phyloP scores from a whole-genome alignment of 37 sponge, comb jelly and placozoan genomes.

The Geodia barretti region DNA sequence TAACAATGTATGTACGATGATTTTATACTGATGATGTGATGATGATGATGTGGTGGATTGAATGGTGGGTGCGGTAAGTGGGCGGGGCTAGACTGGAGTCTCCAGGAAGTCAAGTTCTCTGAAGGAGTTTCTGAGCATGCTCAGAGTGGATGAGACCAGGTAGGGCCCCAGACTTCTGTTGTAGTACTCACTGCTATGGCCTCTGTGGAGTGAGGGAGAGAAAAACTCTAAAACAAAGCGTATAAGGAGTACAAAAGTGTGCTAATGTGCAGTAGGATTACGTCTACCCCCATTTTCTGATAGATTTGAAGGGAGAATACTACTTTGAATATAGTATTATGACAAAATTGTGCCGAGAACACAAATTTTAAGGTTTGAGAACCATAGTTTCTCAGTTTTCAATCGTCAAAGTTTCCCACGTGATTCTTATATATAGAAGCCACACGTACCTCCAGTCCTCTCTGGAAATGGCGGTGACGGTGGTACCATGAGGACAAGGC shows the following conservation, averaged over 20 bases:
- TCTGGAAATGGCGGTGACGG: conserved; percentile 53
- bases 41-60: not conserved
- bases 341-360: no score
- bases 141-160: conserved; percentile 18
- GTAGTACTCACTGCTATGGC: conserved; percentile 69
- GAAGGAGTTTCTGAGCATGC: conserved; percentile 40
- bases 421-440: not conserved
- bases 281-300: not conserved
- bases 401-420: no score
- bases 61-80: not conserved
- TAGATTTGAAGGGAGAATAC: no score
- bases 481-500: conserved; percentile 30
- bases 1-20: not conserved
- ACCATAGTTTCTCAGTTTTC: no score
- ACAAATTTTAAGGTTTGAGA: no score
- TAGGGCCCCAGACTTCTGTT: conserved; percentile 66
- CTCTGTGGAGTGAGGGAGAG: no score
- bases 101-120: conserved; percentile 52
- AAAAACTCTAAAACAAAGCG: no score
- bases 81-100: conserved; percentile 52
- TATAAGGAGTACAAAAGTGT: no score
- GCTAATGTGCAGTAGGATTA: not conserved
- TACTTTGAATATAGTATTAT: no score
- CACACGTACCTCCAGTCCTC: conserved; percentile 68
- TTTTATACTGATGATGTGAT: not conserved